Evolutionary conservation across 2,888 invertebrate species (phyloP), one percentile per base, ranked within the genome.

Genomic region (Andrena haemorrhoa): DNA sequence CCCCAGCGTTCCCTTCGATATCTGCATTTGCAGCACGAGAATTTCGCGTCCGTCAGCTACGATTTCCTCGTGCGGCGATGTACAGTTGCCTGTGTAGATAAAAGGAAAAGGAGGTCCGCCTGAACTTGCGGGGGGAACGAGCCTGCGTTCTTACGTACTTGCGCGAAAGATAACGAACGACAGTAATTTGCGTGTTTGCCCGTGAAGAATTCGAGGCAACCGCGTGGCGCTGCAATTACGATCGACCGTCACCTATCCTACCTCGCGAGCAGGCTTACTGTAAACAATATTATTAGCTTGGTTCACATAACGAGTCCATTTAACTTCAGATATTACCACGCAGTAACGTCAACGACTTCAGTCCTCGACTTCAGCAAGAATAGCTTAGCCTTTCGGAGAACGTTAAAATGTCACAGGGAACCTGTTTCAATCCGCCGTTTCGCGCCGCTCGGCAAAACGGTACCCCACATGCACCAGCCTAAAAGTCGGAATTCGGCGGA

Each of bases 181-280:
- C 10, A 51, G 29, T 49, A 61, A 66, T 73, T 66, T 51, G 41
- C 65, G 31, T 66, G 66, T 53, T 73, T 61, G 41, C 5, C 51
- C 31, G 49, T 31, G 60, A 73, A 66, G 60, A 66, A 66, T 77
- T 60, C 51, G 49, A 20, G 66, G 64, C 49, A 33, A 58, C 64
- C 23, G 10, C 8, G 2, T 41, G 33, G 49, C 23, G 47, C 16
- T 72, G 4, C 29, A 71, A 47, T 71, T 63, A 35, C 56, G 29
- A 56, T 64, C 7, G 29, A 26, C 12, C 12, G 35, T 56, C 53
- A 3, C 35, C 16, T 65, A 35, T 65, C 16, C n/a, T 29, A 41
- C 3, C 29, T 56, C 12, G 26, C 60, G 47, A 23, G 60, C 58
- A 20, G 2, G 58, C 26, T 33, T 66, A 60, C 49, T 60, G 58